Evolutionary conservation across 1,140 invertebrate species (phyloP).

Genomic region (Saxidomus purpurata): DNA sequence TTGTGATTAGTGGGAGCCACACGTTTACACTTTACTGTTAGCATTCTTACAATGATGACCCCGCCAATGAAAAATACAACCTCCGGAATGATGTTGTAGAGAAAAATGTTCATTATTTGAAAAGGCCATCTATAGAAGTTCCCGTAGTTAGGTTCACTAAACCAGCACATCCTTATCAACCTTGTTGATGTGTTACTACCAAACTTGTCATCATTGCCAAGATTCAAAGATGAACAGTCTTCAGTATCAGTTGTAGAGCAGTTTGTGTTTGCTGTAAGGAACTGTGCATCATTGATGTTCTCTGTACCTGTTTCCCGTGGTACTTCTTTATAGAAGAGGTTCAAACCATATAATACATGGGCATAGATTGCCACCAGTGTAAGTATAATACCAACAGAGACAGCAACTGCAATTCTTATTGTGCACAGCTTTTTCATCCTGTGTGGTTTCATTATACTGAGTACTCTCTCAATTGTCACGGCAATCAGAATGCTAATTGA

Average conservation of each 20-base stretch:
- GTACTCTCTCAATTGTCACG: slow-evolving; percentile 74
- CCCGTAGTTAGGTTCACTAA: background rate
- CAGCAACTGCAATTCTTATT: background rate
- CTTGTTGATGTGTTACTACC: too few species aligned
- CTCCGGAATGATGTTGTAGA: background rate
- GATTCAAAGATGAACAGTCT: too few species aligned
- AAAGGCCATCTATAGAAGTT: background rate
- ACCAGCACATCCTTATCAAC: background rate
- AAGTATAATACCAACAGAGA: background rate
- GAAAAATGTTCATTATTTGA: background rate
- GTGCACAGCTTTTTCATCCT: slow-evolving; percentile 62
- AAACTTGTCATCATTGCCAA: too few species aligned
- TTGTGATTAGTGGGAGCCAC: too few species aligned
- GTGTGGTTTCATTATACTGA: slow-evolving; percentile 71
- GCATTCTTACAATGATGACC: background rate
- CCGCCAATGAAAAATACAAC: background rate
- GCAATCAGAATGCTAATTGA: slow-evolving; percentile 73
- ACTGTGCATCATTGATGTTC: too few species aligned
- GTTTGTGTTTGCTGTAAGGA: too few species aligned
- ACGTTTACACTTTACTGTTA: background rate
- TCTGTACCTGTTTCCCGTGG: too few species aligned
- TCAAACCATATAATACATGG: slow-evolving; percentile 11
- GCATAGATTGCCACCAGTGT: background rate
- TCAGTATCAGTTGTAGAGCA: too few species aligned
- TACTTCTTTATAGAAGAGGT: background rate